phyloP scores from a whole-genome alignment of 2,888 invertebrate species.

The Xestia c-nigrum region DNA sequence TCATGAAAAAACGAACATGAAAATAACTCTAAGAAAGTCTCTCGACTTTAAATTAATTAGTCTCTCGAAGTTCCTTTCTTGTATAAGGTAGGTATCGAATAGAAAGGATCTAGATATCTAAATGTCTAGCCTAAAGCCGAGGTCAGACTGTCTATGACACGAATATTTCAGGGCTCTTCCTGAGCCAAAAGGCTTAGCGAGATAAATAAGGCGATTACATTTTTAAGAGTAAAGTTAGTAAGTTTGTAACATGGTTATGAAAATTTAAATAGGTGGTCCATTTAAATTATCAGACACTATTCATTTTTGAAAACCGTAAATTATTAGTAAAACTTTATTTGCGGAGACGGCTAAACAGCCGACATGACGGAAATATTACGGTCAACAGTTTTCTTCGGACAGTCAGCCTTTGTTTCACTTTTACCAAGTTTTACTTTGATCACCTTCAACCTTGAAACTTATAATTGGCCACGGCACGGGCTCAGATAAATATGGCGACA shows the following conservation, averaged over 20 bases:
- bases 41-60: not conserved
- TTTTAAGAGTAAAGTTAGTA: no score
- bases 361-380: not conserved
- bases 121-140: constrained; percentile 40
- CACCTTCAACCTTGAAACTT: constrained; percentile 29
- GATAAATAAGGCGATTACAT: not conserved
- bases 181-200: no score
- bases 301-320: no score
- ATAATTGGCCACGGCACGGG: not conserved
- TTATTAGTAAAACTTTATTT: not conserved
- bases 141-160: constrained; percentile 29
- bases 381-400: not conserved
- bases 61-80: not conserved
- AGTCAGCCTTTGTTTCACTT: constrained; percentile 13
- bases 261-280: no score
- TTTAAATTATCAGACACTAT: no score
- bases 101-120: constrained; percentile 46
- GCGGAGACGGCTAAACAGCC: not conserved
- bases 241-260: no score
- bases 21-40: not conserved
- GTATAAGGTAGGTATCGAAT: not conserved
- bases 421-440: not conserved
- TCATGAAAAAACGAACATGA: no score
- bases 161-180: constrained; percentile 21
- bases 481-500: constrained; percentile 15